Base-by-base conservation (phyloP, 2,113 vertebrate species). In the Balaenoptera acutorostrata region DNA sequence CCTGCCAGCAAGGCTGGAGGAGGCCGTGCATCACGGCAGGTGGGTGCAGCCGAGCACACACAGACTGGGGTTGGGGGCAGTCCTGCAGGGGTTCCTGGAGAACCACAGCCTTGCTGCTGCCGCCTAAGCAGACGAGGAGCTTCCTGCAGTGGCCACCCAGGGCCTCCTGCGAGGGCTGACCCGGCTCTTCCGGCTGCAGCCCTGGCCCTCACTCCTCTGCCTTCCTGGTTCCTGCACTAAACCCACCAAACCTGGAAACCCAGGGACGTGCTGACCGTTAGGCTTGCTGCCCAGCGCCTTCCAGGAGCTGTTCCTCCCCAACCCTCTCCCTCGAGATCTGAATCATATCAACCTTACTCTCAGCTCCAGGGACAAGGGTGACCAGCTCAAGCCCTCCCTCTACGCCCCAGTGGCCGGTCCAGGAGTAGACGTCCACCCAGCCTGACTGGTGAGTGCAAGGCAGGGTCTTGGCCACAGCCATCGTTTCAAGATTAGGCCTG, bases 221-320 rank as follows among this genome's bases (percentile, higher is more conserved):
- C 29, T 44, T 15, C 29, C 27, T 21, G 7, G 13, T 2, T 6
- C 8, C 66, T 27, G 21, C 13, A 33, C 10, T 11, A 8, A 52
- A 21, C 21, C 39, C 12, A 4, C n/a, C 44, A 36, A 0, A 8
- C 23, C 39, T 27, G 29, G 75, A 74, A n/a, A 4, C 44, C 29
- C 0, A 0, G 12, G n/a, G 68, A 72, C 17, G 6, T 0, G 5
- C 57, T 14, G 14, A 20, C 18, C 0, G 1, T 8, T 7, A 59
- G 12, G 5, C 49, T 15, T 21, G 49, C 81, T 1, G 13, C 18
- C 52, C 33, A 3, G 55, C 15, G 2, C 36, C 57, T 44, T 33
- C 41, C 9, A 75, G 87, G 21, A 88, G 41, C 21, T 25, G 71
- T 12, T 59, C 9, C 8, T 41, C n/a, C 71, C 31, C 8, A 29